Conservation (phyloP, 2,888 invertebrate species). For the Diadromus collaris region DNA sequence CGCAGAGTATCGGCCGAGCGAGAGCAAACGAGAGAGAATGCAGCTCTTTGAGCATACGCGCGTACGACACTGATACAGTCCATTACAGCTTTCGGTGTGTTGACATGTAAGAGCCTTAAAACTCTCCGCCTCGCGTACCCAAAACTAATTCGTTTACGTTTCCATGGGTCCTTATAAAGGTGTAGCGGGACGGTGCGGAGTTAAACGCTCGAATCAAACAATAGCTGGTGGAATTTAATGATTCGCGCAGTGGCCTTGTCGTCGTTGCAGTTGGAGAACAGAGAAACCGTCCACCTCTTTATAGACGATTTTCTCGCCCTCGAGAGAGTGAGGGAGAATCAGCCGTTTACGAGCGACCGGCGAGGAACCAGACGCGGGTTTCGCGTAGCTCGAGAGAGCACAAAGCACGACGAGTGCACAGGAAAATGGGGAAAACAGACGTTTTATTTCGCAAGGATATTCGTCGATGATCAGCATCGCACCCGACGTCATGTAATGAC, state of each 20-base stretch:
- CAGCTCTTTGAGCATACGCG: not conserved
- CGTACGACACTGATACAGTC: conserved; percentile 2
- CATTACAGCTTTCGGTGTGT: conserved; percentile 25
- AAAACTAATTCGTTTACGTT: conserved; percentile 51
- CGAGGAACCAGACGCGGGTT: conserved; percentile 36
- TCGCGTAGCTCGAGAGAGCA: conserved; percentile 27
- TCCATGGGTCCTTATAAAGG: conserved; percentile 39
- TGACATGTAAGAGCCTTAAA: conserved; percentile 29
- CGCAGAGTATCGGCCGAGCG: not conserved
- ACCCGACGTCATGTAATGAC: conserved; percentile 6
- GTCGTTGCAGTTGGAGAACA: conserved; percentile 11
- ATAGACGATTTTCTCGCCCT: conserved; percentile 58
- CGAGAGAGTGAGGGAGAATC: conserved; percentile 34
- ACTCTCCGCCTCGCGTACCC: conserved; percentile 9
- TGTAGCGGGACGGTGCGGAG: conserved; percentile 3
- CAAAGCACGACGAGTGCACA: conserved; percentile 14
- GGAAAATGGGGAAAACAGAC: conserved; percentile 25
- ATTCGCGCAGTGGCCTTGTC: conserved; percentile 7
- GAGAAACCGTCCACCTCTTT: conserved; percentile 43
- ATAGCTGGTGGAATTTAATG: conserved; percentile 49
- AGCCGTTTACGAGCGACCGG: conserved; percentile 50
- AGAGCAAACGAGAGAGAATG: conserved; percentile 5
- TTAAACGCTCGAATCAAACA: conserved; percentile 35
- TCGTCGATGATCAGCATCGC: conserved; percentile 26
- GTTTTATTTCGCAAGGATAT: conserved; percentile 7